These are phyloP conservation scores for Caenorhabditis wallacei DNA, from an alignment of 2,888 invertebrate species.

Conservation along the genomic window DNA sequence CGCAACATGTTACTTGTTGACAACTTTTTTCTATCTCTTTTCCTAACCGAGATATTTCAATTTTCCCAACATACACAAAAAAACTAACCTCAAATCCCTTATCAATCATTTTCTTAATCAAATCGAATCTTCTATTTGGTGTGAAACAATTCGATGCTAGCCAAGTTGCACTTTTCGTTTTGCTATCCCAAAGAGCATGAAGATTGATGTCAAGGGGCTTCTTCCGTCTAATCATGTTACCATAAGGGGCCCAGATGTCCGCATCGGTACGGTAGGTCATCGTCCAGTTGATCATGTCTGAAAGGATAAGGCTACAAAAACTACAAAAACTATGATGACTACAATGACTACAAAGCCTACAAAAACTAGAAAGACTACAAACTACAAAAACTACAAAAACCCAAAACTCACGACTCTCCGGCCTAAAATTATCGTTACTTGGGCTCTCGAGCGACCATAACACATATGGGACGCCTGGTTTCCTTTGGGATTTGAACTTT, in stretches of 20 bases:
- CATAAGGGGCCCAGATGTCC: conserved; percentile 70
- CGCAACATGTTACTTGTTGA: too few species aligned
- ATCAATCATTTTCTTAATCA: conserved; percentile 58
- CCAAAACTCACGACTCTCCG: conserved; percentile 58
- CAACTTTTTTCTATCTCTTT: too few species aligned
- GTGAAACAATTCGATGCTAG: conserved; percentile 67
- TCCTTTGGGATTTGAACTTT: conserved; percentile 29
- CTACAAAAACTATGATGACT: too few species aligned
- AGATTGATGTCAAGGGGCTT: conserved; percentile 49
- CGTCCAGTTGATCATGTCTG: conserved; percentile 74
- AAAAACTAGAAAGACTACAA: not conserved
- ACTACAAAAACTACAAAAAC: not conserved
- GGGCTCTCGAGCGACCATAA: conserved; percentile 74
- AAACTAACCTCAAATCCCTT: conserved; percentile 53
- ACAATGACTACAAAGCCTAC: not conserved
- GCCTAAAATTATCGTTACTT: conserved; percentile 67
- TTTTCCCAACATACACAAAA: not conserved
- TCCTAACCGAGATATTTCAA: not conserved
- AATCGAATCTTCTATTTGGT: conserved; percentile 45
- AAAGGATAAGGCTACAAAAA: conserved; percentile 11
- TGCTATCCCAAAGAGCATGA: conserved; percentile 57
- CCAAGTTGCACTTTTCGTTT: conserved; percentile 59
- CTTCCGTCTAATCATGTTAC: conserved; percentile 54
- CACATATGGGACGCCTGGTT: conserved; percentile 63
- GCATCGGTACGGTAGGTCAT: conserved; percentile 72